Conservation (phyloP, 2,888 invertebrate species). For the Schrankia costaestrigalis region DNA sequence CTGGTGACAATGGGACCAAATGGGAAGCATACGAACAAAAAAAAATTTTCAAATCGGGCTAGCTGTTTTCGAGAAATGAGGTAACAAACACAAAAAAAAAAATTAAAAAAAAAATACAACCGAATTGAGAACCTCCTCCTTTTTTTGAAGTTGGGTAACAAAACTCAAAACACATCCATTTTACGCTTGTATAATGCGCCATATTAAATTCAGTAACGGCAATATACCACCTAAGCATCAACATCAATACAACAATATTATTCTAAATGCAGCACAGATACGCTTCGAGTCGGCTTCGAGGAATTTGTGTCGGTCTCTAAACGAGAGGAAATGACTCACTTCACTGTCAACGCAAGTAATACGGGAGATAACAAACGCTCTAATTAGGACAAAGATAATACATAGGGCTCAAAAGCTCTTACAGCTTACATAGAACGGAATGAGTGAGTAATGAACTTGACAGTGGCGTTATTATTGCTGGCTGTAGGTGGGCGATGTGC, state of each 20-base stretch:
- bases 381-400: slow-evolving; percentile 34
- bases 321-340: slow-evolving; percentile 36
- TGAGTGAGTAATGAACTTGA: slow-evolving; percentile 74
- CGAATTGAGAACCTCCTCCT: no score
- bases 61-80: no score
- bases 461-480: slow-evolving; percentile 65
- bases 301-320: slow-evolving; percentile 29
- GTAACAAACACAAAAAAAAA: no score
- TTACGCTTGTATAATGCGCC: slow-evolving; percentile 10
- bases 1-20: no score
- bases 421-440: slow-evolving; percentile 28
- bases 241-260: slow-evolving; percentile 25
- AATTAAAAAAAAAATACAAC: no score
- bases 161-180: no score
- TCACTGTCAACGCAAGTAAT: slow-evolving; percentile 31
- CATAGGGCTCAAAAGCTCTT: slow-evolving; percentile 29
- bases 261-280: slow-evolving; percentile 22
- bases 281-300: slow-evolving; percentile 20
- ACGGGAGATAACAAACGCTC: slow-evolving; percentile 36
- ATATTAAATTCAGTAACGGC: slow-evolving; percentile 22
- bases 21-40: no score
- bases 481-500: slow-evolving; percentile 56
- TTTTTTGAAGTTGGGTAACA: no score
- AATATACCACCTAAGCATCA: slow-evolving; percentile 18
- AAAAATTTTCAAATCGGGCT: no score